A percentile compares a stretch with the other conserved stretches of the same genome.
phyloP scores from a whole-genome alignment of 92 coral and sea anemone genomes.

The Micromussa lordhowensis region DNA sequence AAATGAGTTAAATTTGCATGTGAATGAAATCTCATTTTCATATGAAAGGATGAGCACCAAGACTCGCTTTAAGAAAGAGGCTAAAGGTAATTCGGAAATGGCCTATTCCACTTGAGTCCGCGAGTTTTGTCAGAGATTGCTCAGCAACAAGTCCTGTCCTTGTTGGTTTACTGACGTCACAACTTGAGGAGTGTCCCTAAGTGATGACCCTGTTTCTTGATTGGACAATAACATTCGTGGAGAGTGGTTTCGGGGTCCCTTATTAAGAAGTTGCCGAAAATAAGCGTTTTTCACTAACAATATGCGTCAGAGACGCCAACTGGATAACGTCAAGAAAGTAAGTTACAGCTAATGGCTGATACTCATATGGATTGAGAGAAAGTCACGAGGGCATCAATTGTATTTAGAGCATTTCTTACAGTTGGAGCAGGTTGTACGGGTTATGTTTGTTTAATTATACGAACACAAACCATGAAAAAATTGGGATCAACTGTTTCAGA shows the following conservation, averaged over 20 bases:
- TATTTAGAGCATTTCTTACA: too few species aligned
- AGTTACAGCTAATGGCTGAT: background rate
- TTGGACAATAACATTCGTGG: background rate
- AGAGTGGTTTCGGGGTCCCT: background rate
- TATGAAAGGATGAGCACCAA: too few species aligned
- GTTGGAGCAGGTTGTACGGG: too few species aligned
- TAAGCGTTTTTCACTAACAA: background rate
- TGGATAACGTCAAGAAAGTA: background rate
- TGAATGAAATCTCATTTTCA: too few species aligned
- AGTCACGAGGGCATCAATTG: background rate
- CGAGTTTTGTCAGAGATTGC: background rate
- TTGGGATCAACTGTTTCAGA: too few species aligned
- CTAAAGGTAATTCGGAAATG: too few species aligned
- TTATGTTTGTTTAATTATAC: too few species aligned
- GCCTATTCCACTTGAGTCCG: background rate
- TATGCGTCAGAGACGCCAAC: background rate
- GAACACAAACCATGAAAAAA: too few species aligned
- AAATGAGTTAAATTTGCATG: too few species aligned
- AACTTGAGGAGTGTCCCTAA: background rate
- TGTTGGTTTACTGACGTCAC: background rate
- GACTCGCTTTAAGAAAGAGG: too few species aligned
- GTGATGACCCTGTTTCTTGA: background rate
- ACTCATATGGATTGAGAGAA: background rate
- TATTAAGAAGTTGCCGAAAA: background rate
- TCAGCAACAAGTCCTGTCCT: background rate